phyloP scores from a whole-genome alignment of 2,797 vertebrate genomes.

The Pagetopsis macropterus region DNA sequence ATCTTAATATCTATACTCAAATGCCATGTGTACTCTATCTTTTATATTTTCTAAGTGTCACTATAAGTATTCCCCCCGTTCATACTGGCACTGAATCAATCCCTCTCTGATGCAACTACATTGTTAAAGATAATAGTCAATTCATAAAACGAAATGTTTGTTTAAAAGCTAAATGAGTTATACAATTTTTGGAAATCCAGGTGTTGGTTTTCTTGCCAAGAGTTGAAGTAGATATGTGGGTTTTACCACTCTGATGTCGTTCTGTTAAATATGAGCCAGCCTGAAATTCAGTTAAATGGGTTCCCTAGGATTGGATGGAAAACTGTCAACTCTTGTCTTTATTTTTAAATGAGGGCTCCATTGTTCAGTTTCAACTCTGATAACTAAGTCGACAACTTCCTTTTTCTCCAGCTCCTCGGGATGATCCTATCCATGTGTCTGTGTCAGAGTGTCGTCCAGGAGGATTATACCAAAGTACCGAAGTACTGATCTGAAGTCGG shows the following conservation, averaged over 20 bases:
- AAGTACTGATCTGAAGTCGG: conserved; percentile 87
- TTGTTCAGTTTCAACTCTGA: conserved; percentile 20
- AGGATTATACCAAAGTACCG: conserved; percentile 97
- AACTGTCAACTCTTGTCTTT: neutral
- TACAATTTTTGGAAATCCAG: neutral
- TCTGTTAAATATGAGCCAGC: neutral
- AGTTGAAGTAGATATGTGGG: no score
- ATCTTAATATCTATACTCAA: neutral
- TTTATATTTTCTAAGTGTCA: neutral
- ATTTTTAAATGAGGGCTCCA: neutral
- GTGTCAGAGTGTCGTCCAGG: conserved; percentile 91
- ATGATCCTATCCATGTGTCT: conserved; percentile 94
- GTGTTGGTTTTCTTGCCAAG: no score
- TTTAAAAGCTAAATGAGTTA: neutral
- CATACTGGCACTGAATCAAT: neutral
- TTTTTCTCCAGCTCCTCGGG: conserved; percentile 88
- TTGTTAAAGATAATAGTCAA: neutral
- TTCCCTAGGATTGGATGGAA: neutral
- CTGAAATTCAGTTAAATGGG: neutral
- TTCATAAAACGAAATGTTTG: no score
- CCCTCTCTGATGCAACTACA: neutral
- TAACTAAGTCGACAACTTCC: conserved; percentile 35
- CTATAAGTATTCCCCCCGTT: neutral
- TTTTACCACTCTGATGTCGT: no score
- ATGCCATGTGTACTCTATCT: neutral